These are phyloP conservation scores for Scrobipalpa atriplicella DNA, from an alignment of 2,888 invertebrate species.

Conservation along the genomic window DNA sequence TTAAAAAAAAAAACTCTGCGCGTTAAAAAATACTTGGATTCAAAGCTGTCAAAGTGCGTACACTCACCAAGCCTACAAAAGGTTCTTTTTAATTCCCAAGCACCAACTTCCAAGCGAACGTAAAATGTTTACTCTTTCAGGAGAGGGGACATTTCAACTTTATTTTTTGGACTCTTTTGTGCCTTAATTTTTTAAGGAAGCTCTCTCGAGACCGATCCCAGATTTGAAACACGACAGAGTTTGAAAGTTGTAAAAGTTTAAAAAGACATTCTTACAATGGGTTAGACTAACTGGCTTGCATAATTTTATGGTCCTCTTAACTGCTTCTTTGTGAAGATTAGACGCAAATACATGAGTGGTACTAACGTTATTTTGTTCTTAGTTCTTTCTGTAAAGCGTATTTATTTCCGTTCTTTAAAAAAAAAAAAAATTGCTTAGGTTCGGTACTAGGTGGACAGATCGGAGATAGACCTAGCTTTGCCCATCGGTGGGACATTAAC, in stretches of 20 bases:
- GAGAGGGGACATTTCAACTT: conserved; percentile 71
- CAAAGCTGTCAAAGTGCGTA: conserved; percentile 38
- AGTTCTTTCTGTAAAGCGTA: neutral
- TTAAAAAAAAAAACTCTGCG: neutral
- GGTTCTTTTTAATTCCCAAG: conserved; percentile 60
- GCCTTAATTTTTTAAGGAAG: conserved; percentile 76
- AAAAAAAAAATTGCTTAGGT: too few species aligned
- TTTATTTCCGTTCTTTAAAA: too few species aligned
- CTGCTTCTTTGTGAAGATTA: conserved; percentile 21
- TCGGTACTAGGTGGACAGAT: too few species aligned
- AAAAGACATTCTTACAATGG: conserved; percentile 79
- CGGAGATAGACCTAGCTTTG: too few species aligned
- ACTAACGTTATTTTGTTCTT: neutral
- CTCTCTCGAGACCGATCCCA: conserved; percentile 72
- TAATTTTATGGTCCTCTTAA: conserved; percentile 64
- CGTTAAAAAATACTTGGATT: too few species aligned
- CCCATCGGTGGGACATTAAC: too few species aligned
- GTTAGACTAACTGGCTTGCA: conserved; percentile 58
- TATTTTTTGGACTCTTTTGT: conserved; percentile 71
- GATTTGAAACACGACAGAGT: conserved; percentile 72
- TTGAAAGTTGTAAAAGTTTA: conserved; percentile 72
- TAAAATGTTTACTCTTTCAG: conserved; percentile 76
- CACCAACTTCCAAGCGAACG: conserved; percentile 64
- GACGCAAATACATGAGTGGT: conserved; percentile 1
- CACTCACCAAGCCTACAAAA: conserved; percentile 40